Conservation (phyloP, 2,888 invertebrate species). For the Schizaphis graminum region DNA sequence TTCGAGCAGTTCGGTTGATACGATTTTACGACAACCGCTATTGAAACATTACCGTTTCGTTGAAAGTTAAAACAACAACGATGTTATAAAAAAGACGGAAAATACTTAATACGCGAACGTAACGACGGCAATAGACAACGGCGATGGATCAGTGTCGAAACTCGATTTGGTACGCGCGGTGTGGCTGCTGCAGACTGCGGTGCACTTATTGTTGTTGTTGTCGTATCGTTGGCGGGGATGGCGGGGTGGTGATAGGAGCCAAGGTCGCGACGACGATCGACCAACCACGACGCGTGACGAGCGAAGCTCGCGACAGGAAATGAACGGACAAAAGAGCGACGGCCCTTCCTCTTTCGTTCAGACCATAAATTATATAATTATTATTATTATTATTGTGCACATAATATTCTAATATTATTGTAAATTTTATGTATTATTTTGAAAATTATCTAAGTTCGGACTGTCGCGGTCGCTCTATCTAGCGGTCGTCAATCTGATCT, state of each 20-base stretch:
- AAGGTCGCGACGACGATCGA: constrained; percentile 37
- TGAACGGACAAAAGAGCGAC: constrained; percentile 16
- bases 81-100: background rate
- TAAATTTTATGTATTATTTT: background rate
- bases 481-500: background rate
- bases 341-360: background rate
- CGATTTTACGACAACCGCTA: background rate
- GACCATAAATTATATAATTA: background rate
- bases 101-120: background rate
- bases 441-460: background rate
- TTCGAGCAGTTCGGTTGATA: background rate
- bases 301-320: constrained; percentile 21
- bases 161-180: background rate
- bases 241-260: constrained; percentile 45
- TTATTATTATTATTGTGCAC: background rate
- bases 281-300: constrained; percentile 16
- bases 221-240: background rate
- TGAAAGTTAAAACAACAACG: too few species aligned
- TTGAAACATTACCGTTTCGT: background rate
- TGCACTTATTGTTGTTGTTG: background rate
- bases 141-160: background rate
- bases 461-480: background rate
- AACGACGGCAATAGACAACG: background rate
- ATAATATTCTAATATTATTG: background rate
- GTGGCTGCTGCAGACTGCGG: background rate